Percentiles rank a stretch among this genome's conserved stretches.
These are phyloP conservation scores for Mesitornis unicolor DNA, from an alignment of 2,113 vertebrate genomes.

Conservation along the genomic window DNA sequence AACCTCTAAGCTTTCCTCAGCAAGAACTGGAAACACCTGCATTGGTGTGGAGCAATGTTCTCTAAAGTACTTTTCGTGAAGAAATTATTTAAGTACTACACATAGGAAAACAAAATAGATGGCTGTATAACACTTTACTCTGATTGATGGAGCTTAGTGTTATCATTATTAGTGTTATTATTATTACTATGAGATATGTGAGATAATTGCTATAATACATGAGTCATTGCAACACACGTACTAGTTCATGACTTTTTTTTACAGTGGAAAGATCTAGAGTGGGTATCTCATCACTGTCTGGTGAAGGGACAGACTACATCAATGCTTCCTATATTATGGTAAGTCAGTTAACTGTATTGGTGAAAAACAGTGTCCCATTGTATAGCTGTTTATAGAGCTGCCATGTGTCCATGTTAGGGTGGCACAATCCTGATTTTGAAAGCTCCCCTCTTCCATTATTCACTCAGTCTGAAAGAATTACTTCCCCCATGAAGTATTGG, in stretches of 20 bases:
- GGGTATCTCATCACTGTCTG: constrained; percentile 77
- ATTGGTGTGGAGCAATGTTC: not conserved
- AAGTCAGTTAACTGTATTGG: constrained; percentile 28
- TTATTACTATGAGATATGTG: not conserved
- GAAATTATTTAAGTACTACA: not conserved
- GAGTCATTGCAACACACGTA: not conserved
- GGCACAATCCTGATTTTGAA: not conserved
- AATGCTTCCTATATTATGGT: constrained; percentile 91
- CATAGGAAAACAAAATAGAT: not conserved
- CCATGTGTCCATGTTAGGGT: not conserved
- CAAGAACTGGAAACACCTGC: not conserved
- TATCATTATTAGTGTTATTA: no score
- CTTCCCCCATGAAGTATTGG: not conserved
- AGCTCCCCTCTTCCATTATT: not conserved
- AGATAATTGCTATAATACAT: not conserved
- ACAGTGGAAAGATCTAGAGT: constrained; percentile 88
- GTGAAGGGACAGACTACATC: constrained; percentile 89
- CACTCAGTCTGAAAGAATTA: not conserved
- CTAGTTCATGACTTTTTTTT: constrained; percentile 43
- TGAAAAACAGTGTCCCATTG: not conserved
- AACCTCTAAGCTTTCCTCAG: not conserved
- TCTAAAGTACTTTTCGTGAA: not conserved
- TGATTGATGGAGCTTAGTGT: not conserved
- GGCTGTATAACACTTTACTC: not conserved
- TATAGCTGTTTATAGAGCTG: not conserved